Conservation (phyloP, 2,888 invertebrate species). For the Macropis europaea region DNA sequence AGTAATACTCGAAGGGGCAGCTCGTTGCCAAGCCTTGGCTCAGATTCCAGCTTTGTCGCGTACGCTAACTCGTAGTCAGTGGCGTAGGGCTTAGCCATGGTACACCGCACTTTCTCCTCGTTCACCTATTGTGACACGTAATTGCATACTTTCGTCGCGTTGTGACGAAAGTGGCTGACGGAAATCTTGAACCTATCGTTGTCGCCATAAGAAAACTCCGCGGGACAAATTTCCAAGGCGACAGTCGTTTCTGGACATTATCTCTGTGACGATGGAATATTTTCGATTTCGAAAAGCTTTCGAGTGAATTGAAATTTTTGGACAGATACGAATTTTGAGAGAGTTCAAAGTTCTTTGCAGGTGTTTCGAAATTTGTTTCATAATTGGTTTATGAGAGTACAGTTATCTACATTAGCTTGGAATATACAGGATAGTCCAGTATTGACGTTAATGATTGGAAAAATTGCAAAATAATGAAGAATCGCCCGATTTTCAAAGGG, state of each 20-base stretch:
- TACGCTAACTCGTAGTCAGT: constrained; percentile 45
- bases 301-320: no score
- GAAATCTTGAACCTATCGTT: constrained; percentile 3
- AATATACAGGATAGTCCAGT: no score
- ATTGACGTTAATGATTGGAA: no score
- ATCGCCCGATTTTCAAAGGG: neutral
- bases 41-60: constrained; percentile 69
- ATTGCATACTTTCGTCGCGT: constrained; percentile 45
- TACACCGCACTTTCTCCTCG: constrained; percentile 43
- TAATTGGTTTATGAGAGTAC: no score
- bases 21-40: constrained; percentile 68
- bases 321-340: no score
- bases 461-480: no score
- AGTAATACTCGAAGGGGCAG: constrained; percentile 24
- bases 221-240: no score
- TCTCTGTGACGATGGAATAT: no score
- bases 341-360: no score
- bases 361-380: no score
- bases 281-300: no score
- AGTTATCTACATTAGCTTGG: no score
- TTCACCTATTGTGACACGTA: constrained; percentile 32
- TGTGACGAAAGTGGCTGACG: constrained; percentile 34
- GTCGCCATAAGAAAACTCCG: neutral
- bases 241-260: constrained; percentile 22
- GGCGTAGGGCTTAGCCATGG: constrained; percentile 39